Percentiles rank a stretch among this genome's conserved stretches.
Conservation (phyloP, 1,140 invertebrate species). For the Alviniconcha marisindica region DNA sequence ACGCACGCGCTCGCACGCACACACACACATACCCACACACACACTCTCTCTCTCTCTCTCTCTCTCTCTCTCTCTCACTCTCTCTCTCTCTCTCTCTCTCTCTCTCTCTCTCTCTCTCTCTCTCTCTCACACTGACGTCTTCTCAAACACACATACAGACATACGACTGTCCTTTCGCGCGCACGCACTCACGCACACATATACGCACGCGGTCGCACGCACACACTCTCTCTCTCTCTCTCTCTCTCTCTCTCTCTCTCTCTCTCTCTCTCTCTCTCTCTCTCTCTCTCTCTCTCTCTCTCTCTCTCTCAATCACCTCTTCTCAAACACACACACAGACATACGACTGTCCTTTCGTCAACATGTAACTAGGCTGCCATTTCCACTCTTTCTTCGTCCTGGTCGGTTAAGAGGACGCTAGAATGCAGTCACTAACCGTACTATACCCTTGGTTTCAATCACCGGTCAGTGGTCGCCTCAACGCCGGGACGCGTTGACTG, state of each 20-base stretch:
- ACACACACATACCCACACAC: neutral
- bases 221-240: neutral
- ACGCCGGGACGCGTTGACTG: no score
- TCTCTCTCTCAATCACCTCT: neutral
- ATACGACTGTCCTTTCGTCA: no score
- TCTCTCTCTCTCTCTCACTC: neutral
- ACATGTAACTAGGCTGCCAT: no score
- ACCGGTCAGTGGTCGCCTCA: no score
- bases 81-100: neutral
- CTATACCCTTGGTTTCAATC: no score
- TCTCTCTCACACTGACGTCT: neutral
- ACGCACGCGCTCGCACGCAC: neutral
- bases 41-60: neutral
- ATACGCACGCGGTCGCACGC: neutral
- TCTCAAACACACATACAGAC: neutral
- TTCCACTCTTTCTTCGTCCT: no score
- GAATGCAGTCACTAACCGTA: no score
- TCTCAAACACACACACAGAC: neutral
- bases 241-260: neutral
- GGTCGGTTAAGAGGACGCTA: no score
- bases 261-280: no score
- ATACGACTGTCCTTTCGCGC: neutral
- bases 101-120: neutral
- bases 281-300: no score
- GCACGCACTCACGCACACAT: neutral